These are phyloP conservation scores for Loxodonta africana DNA, from an alignment of 2,113 vertebrate species.

Conservation along the genomic window DNA sequence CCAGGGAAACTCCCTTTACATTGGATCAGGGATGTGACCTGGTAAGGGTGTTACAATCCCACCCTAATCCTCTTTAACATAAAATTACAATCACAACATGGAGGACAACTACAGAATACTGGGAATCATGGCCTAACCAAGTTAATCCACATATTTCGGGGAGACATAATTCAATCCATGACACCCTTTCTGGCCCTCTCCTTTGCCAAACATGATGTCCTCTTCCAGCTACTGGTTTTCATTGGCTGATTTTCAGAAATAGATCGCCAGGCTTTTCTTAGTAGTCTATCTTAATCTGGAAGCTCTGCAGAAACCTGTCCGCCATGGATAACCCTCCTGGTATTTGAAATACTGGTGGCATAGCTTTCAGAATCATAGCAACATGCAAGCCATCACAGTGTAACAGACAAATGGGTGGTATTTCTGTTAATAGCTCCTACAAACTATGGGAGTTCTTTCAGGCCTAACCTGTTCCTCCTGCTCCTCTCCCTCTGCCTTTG, in stretches of 20 bases:
- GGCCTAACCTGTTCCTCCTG: neutral
- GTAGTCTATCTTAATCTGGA: neutral
- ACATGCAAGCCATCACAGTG: neutral
- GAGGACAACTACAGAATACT: too few relatives aligned
- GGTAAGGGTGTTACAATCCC: too few relatives aligned
- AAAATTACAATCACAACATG: too few relatives aligned
- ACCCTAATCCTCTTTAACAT: too few relatives aligned
- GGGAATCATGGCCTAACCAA: too few relatives aligned
- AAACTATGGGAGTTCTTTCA: neutral
- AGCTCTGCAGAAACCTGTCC: neutral
- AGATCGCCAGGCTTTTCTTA: neutral
- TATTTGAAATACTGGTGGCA: neutral
- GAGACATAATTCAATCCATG: neutral
- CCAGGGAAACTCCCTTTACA: too few relatives aligned
- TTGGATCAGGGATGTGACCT: too few relatives aligned
- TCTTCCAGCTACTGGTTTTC: too few relatives aligned
- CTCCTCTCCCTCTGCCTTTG: neutral
- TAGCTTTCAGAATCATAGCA: neutral
- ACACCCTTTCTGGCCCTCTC: too few relatives aligned
- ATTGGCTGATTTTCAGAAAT: too few relatives aligned
- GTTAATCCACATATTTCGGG: too few relatives aligned
- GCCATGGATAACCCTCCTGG: neutral
- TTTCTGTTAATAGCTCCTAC: neutral
- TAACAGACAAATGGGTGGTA: neutral
- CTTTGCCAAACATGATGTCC: too few relatives aligned